These are phyloP conservation scores for Tauraco hartlaubi DNA, from an alignment of 2,797 vertebrate species.

Conservation along the genomic window DNA sequence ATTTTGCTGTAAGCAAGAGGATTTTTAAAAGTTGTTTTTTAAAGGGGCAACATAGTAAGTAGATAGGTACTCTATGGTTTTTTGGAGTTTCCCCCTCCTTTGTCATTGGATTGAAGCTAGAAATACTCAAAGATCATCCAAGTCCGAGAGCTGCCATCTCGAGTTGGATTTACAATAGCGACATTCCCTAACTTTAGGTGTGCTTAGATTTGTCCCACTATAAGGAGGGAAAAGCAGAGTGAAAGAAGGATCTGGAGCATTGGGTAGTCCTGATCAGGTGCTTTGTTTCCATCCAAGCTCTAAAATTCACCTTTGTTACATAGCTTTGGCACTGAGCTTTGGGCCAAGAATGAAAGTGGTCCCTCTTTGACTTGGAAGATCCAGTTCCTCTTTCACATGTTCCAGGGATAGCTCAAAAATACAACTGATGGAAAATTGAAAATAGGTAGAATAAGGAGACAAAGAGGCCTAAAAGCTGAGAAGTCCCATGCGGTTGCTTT, in stretches of 20 bases:
- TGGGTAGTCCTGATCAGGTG: not conserved
- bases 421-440: not conserved
- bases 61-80: not conserved
- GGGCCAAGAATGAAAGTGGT: not conserved
- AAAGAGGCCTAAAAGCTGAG: slow-evolving; percentile 14
- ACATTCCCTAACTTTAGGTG: not conserved
- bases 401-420: not conserved
- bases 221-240: not conserved
- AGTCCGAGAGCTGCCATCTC: not conserved
- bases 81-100: fast-evolving
- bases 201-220: not conserved
- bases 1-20: not conserved
- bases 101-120: not conserved
- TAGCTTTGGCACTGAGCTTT: not conserved
- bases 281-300: not conserved
- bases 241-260: not conserved
- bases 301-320: not conserved
- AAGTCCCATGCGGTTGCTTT: slow-evolving; percentile 16
- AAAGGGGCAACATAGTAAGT: not conserved
- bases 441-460: not conserved
- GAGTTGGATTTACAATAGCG: not conserved
- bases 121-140: not conserved
- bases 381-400: not conserved
- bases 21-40: not conserved
- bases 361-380: not conserved